A percentile compares a stretch with the other conserved stretches of the same genome.
phyloP scores from a whole-genome alignment of 2,797 vertebrate genomes.

The Yasuhikotakia modesta region DNA sequence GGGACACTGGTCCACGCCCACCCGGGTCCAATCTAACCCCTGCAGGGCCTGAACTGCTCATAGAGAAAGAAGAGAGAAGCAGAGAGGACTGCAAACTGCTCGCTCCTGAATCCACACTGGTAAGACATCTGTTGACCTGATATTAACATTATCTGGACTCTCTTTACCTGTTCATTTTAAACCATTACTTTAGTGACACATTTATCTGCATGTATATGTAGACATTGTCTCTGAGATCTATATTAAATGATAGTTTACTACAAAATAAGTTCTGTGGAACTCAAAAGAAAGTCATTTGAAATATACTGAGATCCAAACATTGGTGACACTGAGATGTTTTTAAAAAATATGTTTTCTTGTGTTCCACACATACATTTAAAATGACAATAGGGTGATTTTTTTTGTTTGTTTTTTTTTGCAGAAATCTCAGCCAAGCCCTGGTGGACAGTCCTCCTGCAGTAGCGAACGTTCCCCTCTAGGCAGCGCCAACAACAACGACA shows the following conservation, averaged over 20 bases:
- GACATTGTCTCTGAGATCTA: no score
- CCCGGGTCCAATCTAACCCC: conserved; percentile 70
- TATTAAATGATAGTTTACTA: no score
- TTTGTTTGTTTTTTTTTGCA: conserved; percentile 66
- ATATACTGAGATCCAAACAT: no score
- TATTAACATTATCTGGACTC: background rate
- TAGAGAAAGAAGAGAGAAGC: conserved; percentile 85
- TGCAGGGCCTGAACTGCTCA: conserved; percentile 81
- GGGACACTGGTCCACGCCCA: conserved; percentile 82
- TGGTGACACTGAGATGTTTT: no score
- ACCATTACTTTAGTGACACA: no score
- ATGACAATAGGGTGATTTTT: no score
- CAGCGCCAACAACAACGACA: conserved; percentile 95
- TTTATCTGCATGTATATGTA: no score
- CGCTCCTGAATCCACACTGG: conserved; percentile 84
- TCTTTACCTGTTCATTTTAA: no score
- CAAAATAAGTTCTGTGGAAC: no score
- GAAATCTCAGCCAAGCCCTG: conserved; percentile 94
- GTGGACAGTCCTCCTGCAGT: conserved; percentile 94
- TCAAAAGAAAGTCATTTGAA: no score
- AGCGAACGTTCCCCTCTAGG: conserved; percentile 93
- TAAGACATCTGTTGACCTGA: conserved; percentile 64
- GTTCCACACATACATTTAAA: no score
- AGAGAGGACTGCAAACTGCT: conserved; percentile 88
- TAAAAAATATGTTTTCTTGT: no score